phyloP scores from a whole-genome alignment of 2,113 vertebrate species.

The Campylorhamphus procurvoides region DNA sequence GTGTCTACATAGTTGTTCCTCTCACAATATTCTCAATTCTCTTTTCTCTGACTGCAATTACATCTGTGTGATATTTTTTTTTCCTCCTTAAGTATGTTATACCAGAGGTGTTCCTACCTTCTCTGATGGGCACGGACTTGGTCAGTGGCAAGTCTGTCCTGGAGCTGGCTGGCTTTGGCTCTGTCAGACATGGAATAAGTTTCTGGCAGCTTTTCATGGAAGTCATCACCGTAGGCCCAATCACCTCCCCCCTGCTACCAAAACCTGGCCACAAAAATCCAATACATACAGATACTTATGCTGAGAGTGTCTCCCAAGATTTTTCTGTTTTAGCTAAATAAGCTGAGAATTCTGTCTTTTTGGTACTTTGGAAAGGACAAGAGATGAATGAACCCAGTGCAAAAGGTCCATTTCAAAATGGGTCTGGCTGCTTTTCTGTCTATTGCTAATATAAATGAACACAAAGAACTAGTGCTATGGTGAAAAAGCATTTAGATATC shows the following conservation, averaged over 20 bases:
- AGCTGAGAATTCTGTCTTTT: not conserved
- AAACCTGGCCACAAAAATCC: not conserved
- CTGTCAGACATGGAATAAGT: not conserved
- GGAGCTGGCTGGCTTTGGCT: not conserved
- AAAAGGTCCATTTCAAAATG: not conserved
- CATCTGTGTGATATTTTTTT: not conserved
- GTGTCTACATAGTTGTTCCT: not conserved
- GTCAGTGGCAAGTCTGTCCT: not conserved
- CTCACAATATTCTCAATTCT: not conserved
- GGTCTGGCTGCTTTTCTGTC: not conserved
- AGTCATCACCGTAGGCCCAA: accelerated
- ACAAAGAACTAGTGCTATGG: not conserved
- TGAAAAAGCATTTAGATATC: not conserved
- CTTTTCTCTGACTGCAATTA: not conserved
- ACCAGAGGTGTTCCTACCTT: not conserved
- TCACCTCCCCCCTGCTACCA: not conserved
- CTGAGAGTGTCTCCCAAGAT: not conserved
- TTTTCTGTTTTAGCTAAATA: not conserved
- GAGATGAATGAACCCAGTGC: not conserved
- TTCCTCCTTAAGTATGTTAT: not conserved
- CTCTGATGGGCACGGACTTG: not conserved
- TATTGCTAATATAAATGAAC: not conserved
- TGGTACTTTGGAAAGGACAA: not conserved
- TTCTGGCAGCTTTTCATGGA: not conserved
- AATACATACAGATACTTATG: accelerated